Conservation (phyloP, 2,888 invertebrate species). For the Pollenia amentaria region DNA sequence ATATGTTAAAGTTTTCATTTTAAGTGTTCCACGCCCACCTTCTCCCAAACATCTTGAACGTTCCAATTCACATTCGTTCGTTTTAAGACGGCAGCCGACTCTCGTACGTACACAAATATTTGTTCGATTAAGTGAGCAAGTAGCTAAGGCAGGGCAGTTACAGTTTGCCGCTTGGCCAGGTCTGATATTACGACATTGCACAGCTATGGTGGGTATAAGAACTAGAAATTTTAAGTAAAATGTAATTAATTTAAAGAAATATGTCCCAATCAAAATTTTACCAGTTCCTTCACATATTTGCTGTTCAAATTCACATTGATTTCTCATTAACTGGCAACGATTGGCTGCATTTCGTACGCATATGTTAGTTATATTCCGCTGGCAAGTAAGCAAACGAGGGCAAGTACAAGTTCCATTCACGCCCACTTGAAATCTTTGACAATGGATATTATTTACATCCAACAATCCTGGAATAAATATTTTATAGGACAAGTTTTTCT, state of each 20-base stretch:
- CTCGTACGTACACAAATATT: slow-evolving; percentile 43
- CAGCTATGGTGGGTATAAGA: neutral
- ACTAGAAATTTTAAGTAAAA: neutral
- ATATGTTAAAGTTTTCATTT: neutral
- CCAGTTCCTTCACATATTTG: slow-evolving; percentile 24
- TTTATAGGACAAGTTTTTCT: neutral
- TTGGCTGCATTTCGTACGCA: slow-evolving; percentile 54
- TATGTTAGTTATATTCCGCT: slow-evolving; percentile 53
- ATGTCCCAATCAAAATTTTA: neutral
- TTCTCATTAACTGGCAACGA: slow-evolving; percentile 28
- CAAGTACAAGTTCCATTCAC: slow-evolving; percentile 37
- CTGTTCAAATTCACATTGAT: slow-evolving; percentile 33
- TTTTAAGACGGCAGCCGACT: slow-evolving; percentile 40
- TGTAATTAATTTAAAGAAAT: neutral
- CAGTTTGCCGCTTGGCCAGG: slow-evolving; percentile 41
- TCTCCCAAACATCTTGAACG: slow-evolving; percentile 34
- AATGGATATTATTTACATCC: slow-evolving; percentile 47
- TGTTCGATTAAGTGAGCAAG: slow-evolving; percentile 48
- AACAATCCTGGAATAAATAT: slow-evolving; percentile 2
- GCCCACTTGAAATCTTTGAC: slow-evolving; percentile 38
- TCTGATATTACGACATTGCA: slow-evolving; percentile 38
- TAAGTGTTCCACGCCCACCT: neutral
- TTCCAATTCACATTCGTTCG: slow-evolving; percentile 53
- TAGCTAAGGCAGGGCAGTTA: slow-evolving; percentile 15
- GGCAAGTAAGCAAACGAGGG: slow-evolving; percentile 24